Percentiles rank a stretch among this genome's conserved stretches.
phyloP scores from a whole-genome alignment of 92 coral and sea anemone species.

The Porites divaricata region DNA sequence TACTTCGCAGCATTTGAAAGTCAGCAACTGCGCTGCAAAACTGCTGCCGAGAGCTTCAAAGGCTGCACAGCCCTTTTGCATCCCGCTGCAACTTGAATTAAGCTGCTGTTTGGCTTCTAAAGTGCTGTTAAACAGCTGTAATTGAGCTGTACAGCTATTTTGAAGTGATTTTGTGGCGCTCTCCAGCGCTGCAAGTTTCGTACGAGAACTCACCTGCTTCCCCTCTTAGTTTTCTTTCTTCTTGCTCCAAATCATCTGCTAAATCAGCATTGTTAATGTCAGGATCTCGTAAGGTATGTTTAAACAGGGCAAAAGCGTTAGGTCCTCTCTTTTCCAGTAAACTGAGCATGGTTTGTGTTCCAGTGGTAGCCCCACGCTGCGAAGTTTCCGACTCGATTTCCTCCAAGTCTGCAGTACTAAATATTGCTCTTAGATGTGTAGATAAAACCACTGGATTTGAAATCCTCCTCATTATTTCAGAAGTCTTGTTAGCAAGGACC shows the following conservation, averaged over 20 bases:
- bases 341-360: constrained; percentile 35
- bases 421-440: neutral
- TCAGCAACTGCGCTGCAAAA: too few species aligned
- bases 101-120: too few species aligned
- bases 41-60: too few species aligned
- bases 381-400: constrained; percentile 24
- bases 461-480: constrained; percentile 15
- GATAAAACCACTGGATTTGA: constrained; percentile 35
- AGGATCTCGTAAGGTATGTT: neutral
- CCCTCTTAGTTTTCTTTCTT: constrained; percentile 36
- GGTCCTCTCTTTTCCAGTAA: constrained; percentile 58
- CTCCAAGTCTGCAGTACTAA: constrained; percentile 42
- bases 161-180: too few species aligned
- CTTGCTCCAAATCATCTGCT: constrained; percentile 20
- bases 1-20: too few species aligned
- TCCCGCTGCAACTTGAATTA: too few species aligned
- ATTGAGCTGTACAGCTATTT: too few species aligned
- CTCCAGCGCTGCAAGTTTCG: too few species aligned
- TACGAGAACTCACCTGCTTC: constrained; percentile 5
- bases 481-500: constrained; percentile 21
- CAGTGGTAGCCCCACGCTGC: constrained; percentile 24
- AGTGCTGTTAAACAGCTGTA: too few species aligned
- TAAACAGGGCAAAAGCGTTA: constrained; percentile 35
- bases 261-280: neutral
- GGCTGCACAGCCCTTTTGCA: too few species aligned